Conservation (phyloP, 2,797 vertebrate genomes). For the Eidolon dupreanum region DNA sequence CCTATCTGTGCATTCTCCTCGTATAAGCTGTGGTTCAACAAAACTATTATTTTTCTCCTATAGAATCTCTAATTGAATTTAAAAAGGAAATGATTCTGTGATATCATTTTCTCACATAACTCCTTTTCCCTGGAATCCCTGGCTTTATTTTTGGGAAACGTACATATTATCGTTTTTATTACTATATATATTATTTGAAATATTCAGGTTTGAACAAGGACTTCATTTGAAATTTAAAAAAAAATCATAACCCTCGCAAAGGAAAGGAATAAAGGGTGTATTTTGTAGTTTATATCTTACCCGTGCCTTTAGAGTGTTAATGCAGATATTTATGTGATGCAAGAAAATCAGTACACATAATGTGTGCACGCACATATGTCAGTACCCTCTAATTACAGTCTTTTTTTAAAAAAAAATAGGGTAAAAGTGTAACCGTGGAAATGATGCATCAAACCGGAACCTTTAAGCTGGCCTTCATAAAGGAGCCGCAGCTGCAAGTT, state of each 20-base stretch:
- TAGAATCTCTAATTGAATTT: neutral
- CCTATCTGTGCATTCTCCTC: neutral
- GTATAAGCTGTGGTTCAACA: neutral
- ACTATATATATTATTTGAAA: neutral
- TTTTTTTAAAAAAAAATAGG: slow-evolving; percentile 50
- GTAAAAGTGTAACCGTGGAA: slow-evolving; percentile 66
- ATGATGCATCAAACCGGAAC: slow-evolving; percentile 78
- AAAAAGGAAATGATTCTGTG: neutral
- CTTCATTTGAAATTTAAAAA: neutral
- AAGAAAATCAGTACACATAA: neutral
- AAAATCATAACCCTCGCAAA: neutral
- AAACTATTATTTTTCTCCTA: neutral
- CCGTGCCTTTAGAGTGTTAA: neutral
- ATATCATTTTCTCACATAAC: neutral
- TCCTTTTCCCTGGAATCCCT: neutral
- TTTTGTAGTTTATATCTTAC: neutral
- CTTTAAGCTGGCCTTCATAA: slow-evolving; percentile 60
- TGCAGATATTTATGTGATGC: neutral
- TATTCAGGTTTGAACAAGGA: neutral
- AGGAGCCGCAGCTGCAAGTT: slow-evolving; percentile 58
- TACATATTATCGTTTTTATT: neutral
- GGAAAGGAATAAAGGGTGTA: neutral
- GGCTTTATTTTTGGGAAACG: neutral
- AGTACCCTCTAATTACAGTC: neutral
- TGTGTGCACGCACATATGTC: neutral